Evolutionary conservation across 2,797 vertebrate species (phyloP), one percentile per base, ranked within the genome.

Genomic region (Malacoctenus gilli): DNA sequence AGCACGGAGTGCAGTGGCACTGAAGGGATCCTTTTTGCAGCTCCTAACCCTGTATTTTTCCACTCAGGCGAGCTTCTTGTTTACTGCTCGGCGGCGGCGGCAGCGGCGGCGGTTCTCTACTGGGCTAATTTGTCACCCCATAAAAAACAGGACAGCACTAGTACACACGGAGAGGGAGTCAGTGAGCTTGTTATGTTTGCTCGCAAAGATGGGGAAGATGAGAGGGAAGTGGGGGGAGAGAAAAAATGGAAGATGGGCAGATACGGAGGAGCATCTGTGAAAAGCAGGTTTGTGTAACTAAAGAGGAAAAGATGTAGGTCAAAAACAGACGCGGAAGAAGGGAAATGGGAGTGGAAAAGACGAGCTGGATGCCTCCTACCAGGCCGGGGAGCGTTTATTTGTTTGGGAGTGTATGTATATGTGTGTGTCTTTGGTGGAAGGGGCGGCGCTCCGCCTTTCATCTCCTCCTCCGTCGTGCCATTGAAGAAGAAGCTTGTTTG

Each of bases 61-160:
- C 76, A 79, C 83, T 81, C 80, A 63, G 79, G 44, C 52, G 25
- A 77, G 50, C 47, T 61, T 49, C 66, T 83, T 83, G 82, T 85
- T 86, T 82, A 80, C 70, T 48, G 72, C 80, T 75, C 79, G 70
- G 76, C 53, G 14, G 68, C 54, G 66, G 75, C 55, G 72, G 65
- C 44, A n/a, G n/a, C n/a, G n/a, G n/a, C n/a, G n/a, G 9, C 31
- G 71, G 75, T 31, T 72, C 75, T 83, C 64, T 41, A 31, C 74
- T 25, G 65, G 68, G 78, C 73, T 83, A 79, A 86, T 85, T 83
- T 86, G 85, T 86, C 82, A 74, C 74, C 72, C 69, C 63, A 39
- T 79, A 59, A 84, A 86, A 86, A 85, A 80, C 57, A 75, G 55
- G 68, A 80, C 63, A 60, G 60, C 77, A 35, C 62, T 52, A 68